Conservation (phyloP, 2,888 invertebrate species). For the Epistrophe grossulariae region DNA sequence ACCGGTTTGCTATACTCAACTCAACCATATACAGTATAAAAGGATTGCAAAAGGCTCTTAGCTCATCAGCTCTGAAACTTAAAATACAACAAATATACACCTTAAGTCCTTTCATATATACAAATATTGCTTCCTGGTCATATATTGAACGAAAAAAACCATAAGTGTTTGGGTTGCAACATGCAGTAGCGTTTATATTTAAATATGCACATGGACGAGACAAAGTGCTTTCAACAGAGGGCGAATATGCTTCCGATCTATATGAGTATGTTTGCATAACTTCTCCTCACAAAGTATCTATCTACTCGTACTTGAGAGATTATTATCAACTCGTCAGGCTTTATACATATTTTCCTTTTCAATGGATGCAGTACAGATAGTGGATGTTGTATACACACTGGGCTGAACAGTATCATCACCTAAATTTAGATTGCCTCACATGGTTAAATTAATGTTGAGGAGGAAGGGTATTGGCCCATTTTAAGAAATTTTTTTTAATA, state of each 20-base stretch:
- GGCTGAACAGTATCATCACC: constrained; percentile 55
- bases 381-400: constrained; percentile 19
- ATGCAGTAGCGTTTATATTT: constrained; percentile 24
- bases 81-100: background rate
- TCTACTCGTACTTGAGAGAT: constrained; percentile 40
- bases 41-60: background rate
- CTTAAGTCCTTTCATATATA: constrained; percentile 2
- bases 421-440: constrained; percentile 61
- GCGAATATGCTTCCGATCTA: constrained; percentile 38
- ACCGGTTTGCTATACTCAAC: background rate
- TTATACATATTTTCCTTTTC: constrained; percentile 50
- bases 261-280: constrained; percentile 62
- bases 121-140: constrained; percentile 50
- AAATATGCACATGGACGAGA: constrained; percentile 41
- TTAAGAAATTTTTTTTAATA: constrained; percentile 23
- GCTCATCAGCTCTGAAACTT: background rate
- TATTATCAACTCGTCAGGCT: constrained; percentile 57
- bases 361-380: constrained; percentile 13
- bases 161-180: constrained; percentile 39
- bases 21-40: background rate
- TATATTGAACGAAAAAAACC: constrained; percentile 7
- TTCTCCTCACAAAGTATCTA: constrained; percentile 44
- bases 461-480: constrained; percentile 49
- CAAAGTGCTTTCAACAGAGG: constrained; percentile 15
- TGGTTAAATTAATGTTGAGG: constrained; percentile 42